Evolutionary conservation across 2,113 vertebrate genomes (phyloP), one percentile per base, ranked within the genome.

Genomic region (Barnardius zonarius): DNA sequence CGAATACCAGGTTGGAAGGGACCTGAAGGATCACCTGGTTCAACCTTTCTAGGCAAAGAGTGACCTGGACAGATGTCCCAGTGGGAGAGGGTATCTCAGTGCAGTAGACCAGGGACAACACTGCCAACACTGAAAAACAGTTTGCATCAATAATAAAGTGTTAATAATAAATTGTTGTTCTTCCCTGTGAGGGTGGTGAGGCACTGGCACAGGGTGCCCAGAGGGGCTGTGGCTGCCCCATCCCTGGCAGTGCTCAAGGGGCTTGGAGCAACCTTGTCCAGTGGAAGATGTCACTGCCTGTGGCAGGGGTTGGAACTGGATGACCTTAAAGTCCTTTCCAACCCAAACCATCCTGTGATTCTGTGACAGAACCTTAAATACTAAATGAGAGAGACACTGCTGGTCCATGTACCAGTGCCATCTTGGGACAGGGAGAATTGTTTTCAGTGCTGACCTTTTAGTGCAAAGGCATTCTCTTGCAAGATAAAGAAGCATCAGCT

Each of bases 31-130:
- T 59, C 57, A 59, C 23, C 33, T 59, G 20, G 22, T 59, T 33
- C 57, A 35, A 35, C 20, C 20, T 24, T 59, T 59, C 57, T 59
- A n/a, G 13, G 9, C 31, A 59, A 24, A 59, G 33, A 33, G 23
- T 7, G 57, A 24, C 57, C 57, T 35, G 13, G 57, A 35, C 13
- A 10, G 20, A n/a, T 57, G 31, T 57, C 55, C 18, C 31, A n/a
- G 7, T 41, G 27, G 41, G 48, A 63, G 51, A 61, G 52, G 13
- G 12, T 13, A 12, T 46, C 17, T 28, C 27, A 33, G 17, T 55
- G 69, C 24, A 19, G 30, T 8, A 22, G 46, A 33, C 3, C 4
- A 0, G 6, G 28, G 76, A 14, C 41, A 54, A 39, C 1, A 1
- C 61, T 48, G 74, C 57, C 48, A 43, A 4, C 11, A 44, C 18